These are phyloP conservation scores for Drosophila takahashii DNA, from an alignment of 1,140 invertebrate species.

Conservation along the genomic window DNA sequence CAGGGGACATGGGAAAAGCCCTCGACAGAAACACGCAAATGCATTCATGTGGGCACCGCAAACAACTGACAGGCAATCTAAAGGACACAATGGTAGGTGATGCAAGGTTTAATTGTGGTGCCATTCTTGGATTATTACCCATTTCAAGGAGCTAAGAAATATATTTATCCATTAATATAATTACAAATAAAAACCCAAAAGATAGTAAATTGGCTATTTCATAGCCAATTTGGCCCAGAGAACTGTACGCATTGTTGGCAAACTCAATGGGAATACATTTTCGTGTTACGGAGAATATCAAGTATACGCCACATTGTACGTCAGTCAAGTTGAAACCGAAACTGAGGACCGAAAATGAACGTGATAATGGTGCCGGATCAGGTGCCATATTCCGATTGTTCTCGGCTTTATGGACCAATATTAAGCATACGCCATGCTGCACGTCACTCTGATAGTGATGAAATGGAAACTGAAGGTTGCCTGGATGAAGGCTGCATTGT, in stretches of 20 bases:
- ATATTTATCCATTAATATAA: no score
- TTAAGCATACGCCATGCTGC: slow-evolving; percentile 11
- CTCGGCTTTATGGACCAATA: background rate
- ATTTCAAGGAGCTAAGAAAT: no score
- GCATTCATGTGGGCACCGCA: slow-evolving; percentile 28
- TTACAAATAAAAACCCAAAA: background rate
- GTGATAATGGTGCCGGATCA: slow-evolving; percentile 6
- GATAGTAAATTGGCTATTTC: background rate
- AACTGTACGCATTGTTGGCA: background rate
- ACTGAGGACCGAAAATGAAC: background rate
- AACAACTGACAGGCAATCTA: slow-evolving; percentile 28
- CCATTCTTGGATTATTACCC: background rate
- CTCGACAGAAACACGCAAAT: slow-evolving; percentile 47
- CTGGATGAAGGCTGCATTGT: background rate
- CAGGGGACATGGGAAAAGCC: slow-evolving; percentile 12
- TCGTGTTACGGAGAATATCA: slow-evolving; percentile 18
- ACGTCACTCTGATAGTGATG: slow-evolving; percentile 7
- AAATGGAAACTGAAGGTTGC: background rate
- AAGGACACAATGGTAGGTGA: background rate
- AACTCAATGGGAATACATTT: slow-evolving; percentile 4
- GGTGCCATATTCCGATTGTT: slow-evolving; percentile 1
- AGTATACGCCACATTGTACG: slow-evolving; percentile 26
- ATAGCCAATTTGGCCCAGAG: no score
- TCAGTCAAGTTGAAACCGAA: slow-evolving; percentile 10
- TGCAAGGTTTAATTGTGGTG: background rate